Evolutionary conservation across 1,140 invertebrate genomes (phyloP), one percentile per base, ranked within the genome.

Genomic region (Galendromus occidentalis): DNA sequence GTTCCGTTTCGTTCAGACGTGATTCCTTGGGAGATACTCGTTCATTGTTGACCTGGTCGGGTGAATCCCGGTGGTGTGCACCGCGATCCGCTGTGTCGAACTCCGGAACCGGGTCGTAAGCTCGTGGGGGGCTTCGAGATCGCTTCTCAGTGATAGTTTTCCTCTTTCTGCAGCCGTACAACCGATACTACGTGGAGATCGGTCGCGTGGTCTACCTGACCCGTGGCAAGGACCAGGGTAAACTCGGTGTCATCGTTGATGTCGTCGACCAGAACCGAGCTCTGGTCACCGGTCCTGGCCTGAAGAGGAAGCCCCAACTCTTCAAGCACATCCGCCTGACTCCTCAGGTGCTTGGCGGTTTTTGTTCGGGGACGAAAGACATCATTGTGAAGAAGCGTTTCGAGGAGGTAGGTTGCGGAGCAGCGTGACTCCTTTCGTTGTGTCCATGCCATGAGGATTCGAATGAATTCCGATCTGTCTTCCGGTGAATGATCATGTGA

Each of bases 241-340:
- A 95, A 80, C 79, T 97, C 63, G 85, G 88, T 69, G 82, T 84
- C 69, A 94, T 98, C 73, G 89, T 97, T 44, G 91, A 98, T 78
- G 82, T 98, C 70, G 91, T 98, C 73, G 93, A 98, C 76, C 91
- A 95, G 81, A 98, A 92, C 73, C 85, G 90, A 75, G 91, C 51
- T 14, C 22, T 59, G 14, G 51, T 59, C 51, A 18, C 51, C 2
- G 51, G 51, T 4, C 51, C 51, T 6, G 20, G 14, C 14, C 51
- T 59, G 25, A 59, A 59, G 51, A 25, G 51, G 25, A 59, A 59
- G 25, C 51, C 51, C 33, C 51, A 59, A 22, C 51, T 59, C 14
- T 59, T 59, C 22, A 59, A 59, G 51, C 51, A 59, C 9, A 59
- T 59, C 2, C 14, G 51, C 25, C 51, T 59, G 14, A 59, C 51